Evolutionary conservation across 2,113 vertebrate species (phyloP), one percentile per base, ranked within the genome.

Genomic region (Micronisus gabar): DNA sequence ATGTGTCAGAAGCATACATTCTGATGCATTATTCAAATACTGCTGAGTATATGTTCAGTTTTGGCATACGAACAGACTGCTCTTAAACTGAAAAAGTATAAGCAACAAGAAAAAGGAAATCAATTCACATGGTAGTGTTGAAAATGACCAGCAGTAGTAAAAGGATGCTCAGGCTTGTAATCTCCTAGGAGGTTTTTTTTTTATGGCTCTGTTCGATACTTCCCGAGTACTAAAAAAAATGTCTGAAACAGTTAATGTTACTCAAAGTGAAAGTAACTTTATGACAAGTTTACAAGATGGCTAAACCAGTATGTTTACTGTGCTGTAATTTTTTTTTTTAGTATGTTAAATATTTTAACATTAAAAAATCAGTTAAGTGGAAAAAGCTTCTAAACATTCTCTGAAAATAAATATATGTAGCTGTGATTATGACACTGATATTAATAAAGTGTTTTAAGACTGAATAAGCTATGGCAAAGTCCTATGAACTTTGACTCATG

Each of bases 21-120:
- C 91, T 96, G 91, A 97, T 97, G 95, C 94, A 97, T 97, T 97
- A 96, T 97, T 97, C 97, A 97, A 90, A 76, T 97, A 94, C 86
- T 97, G 94, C 95, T 95, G 96, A 96, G 71, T 96, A 8, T 96
- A 91, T 90, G 36, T 95, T 97, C 55, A 19, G n/a, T 93, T 96
- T 88, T 95, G 87, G 90, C 94, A 86, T 93, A 58, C 0, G n/a
- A 97, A 71, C 87, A 96, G 91, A 12, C 85, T 94, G 91, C 81
- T 96, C 50, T 95, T 71, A 95, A 96, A 81, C 63, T 80, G 62
- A 25, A 61, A 70, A 83, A 81, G 29, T 78, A 21, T 58, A 75
- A 94, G 62, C 68, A 82, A 52, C 26, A 55, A 81, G 89, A 34
- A 95, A 95, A 93, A 86, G 71, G 67, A 87, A 93, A 23, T 93